These are phyloP conservation scores for Troides aeacus DNA, from an alignment of 2,888 invertebrate genomes.

Conservation along the genomic window DNA sequence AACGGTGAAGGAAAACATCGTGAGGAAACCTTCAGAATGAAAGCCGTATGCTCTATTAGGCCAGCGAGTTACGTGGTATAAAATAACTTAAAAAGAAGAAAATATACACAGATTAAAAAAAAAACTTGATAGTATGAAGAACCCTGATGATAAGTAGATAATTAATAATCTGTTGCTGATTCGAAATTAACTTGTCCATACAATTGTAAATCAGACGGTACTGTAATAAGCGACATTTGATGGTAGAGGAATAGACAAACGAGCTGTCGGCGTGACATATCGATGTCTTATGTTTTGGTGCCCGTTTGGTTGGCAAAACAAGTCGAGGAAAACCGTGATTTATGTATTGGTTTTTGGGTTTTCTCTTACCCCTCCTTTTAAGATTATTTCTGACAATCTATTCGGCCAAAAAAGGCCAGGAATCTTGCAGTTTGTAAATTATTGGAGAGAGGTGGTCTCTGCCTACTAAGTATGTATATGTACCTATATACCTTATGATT, in stretches of 20 bases:
- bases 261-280: slow-evolving; percentile 17
- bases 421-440: too few relatives aligned
- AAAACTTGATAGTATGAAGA: neutral
- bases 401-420: neutral
- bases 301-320: slow-evolving; percentile 15
- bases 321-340: slow-evolving; percentile 20
- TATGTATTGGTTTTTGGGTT: slow-evolving; percentile 22
- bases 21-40: too few relatives aligned
- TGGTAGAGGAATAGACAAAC: slow-evolving; percentile 7
- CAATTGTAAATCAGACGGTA: neutral
- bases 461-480: too few relatives aligned
- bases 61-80: too few relatives aligned
- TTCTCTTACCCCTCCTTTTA: slow-evolving; percentile 15
- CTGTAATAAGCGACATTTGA: slow-evolving; percentile 1
- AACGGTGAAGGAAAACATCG: too few relatives aligned
- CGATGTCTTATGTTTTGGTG: slow-evolving; percentile 15
- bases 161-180: neutral
- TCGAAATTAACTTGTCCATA: neutral
- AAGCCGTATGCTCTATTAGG: too few relatives aligned
- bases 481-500: too few relatives aligned
- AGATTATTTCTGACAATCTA: slow-evolving; percentile 13
- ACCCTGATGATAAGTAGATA: neutral
- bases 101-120: too few relatives aligned
- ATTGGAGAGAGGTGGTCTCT: too few relatives aligned
- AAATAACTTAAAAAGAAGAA: too few relatives aligned